Conservation (phyloP, 2,888 invertebrate genomes). For the Plagodis dolabraria region DNA sequence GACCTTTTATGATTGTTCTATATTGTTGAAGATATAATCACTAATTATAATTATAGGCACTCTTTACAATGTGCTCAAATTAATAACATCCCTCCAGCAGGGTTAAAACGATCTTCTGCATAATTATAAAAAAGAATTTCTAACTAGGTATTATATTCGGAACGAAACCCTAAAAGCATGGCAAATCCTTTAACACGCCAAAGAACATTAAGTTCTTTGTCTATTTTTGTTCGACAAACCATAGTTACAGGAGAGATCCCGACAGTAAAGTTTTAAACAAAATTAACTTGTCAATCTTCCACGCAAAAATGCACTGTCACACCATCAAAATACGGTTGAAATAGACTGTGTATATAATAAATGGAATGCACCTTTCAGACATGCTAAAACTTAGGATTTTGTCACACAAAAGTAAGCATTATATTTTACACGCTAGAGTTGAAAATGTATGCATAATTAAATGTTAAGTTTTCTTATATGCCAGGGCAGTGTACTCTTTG, state of each 20-base stretch:
- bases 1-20: too few relatives aligned
- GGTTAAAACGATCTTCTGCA: too few relatives aligned
- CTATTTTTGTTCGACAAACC: constrained; percentile 76
- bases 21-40: too few relatives aligned
- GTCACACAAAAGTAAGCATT: constrained; percentile 37
- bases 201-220: constrained; percentile 72
- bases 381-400: constrained; percentile 36
- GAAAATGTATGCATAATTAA: constrained; percentile 24
- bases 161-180: too few relatives aligned
- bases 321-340: constrained; percentile 27
- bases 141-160: too few relatives aligned
- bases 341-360: constrained; percentile 32
- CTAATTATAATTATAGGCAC: too few relatives aligned
- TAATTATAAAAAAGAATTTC: too few relatives aligned
- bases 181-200: constrained; percentile 60
- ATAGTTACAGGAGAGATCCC: constrained; percentile 70
- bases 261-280: constrained; percentile 63
- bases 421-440: constrained; percentile 35
- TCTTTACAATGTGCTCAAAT: too few relatives aligned
- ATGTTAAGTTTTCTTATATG: constrained; percentile 51
- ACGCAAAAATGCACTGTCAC: constrained; percentile 12
- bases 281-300: constrained; percentile 25
- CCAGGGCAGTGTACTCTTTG: constrained; percentile 74
- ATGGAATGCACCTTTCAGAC: constrained; percentile 44
- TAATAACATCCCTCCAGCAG: too few relatives aligned